Evolutionary conservation across 2,888 invertebrate species (phyloP).

Genomic region (Allophyes oxyacanthae): DNA sequence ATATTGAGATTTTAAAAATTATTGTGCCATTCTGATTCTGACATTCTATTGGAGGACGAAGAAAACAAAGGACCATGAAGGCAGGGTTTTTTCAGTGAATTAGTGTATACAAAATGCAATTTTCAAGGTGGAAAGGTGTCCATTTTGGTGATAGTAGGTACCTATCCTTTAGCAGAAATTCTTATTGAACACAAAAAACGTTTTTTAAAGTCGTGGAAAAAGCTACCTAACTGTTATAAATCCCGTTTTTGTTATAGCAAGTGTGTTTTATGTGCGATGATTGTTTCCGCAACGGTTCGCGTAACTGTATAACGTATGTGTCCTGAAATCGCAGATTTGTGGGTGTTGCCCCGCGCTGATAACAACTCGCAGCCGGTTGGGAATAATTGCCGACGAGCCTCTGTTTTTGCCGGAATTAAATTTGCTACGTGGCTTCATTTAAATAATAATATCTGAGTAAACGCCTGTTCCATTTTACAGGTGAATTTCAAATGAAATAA

Average conservation of each 20-base stretch:
- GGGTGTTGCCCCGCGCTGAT: constrained; percentile 53
- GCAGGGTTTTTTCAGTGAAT: too few relatives aligned
- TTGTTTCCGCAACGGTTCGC: constrained; percentile 47
- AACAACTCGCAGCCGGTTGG: constrained; percentile 56
- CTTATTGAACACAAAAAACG: too few relatives aligned
- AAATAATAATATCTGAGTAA: constrained; percentile 36
- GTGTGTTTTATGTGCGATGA: constrained; percentile 60
- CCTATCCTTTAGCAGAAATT: too few relatives aligned
- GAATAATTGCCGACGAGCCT: constrained; percentile 55
- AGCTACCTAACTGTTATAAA: constrained; percentile 19
- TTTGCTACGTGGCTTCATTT: constrained; percentile 50
- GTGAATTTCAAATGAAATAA: constrained; percentile 6
- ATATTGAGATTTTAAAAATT: too few relatives aligned
- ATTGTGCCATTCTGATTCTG: too few relatives aligned
- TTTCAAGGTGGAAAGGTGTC: too few relatives aligned
- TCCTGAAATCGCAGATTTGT: constrained; percentile 58
- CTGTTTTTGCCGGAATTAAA: constrained; percentile 53
- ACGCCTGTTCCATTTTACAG: constrained; percentile 7
- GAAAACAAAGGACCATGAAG: too few relatives aligned
- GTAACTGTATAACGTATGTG: constrained; percentile 41
- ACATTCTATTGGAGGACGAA: too few relatives aligned
- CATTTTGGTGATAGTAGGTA: too few relatives aligned
- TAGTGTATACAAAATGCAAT: too few relatives aligned
- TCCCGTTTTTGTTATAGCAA: constrained; percentile 40
- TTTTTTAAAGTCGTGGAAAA: constrained; percentile 8